phyloP scores from a whole-genome alignment of 1,140 invertebrate species.

The Trinorchestia longiramus region DNA sequence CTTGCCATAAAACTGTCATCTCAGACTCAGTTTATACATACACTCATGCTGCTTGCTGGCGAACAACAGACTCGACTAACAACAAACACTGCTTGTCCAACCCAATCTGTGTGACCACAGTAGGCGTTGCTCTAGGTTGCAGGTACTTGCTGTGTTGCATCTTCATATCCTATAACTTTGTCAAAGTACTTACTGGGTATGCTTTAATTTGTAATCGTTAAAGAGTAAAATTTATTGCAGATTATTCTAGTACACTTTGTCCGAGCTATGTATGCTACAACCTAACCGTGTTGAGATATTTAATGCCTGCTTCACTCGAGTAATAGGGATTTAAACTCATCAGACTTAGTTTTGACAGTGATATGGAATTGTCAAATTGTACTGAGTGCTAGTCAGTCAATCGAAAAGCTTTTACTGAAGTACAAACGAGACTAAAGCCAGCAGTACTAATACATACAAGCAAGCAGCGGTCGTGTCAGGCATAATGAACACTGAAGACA shows the following conservation, averaged over 20 bases:
- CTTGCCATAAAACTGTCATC: constrained; percentile 49
- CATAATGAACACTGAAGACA: neutral
- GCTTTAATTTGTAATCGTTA: neutral
- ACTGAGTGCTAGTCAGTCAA: neutral
- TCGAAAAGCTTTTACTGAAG: neutral
- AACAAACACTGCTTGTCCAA: neutral
- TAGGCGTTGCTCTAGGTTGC: neutral
- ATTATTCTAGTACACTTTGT: neutral
- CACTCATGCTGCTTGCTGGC: neutral
- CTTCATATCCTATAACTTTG: neutral
- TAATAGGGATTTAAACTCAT: neutral
- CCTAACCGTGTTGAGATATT: neutral
- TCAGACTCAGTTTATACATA: neutral
- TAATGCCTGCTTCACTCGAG: neutral
- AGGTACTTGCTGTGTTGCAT: neutral
- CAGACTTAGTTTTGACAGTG: neutral
- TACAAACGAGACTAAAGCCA: neutral
- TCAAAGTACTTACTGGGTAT: neutral
- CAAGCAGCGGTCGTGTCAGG: neutral
- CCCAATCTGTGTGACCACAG: neutral
- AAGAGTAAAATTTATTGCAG: neutral
- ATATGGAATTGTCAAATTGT: neutral
- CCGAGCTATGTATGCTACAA: neutral
- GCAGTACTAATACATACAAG: neutral
- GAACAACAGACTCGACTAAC: neutral